Conservation (phyloP, 2,888 invertebrate genomes). For the Chouioia cunea region DNA sequence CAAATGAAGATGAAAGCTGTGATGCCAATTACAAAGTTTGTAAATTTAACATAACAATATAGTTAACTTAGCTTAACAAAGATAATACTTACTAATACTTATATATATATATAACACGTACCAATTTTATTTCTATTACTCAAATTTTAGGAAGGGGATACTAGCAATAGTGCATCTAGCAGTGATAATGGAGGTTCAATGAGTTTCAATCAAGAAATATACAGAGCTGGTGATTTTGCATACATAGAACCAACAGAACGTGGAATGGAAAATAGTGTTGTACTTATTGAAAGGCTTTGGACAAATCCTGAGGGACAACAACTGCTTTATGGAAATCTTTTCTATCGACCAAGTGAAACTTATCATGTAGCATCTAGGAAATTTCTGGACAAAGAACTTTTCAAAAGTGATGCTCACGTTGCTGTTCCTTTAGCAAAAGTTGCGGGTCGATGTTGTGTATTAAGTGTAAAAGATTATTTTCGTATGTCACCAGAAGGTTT, state of each 20-base stretch:
- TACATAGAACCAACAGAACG: slow-evolving; percentile 82
- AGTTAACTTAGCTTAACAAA: slow-evolving; percentile 36
- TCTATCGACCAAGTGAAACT: slow-evolving; percentile 93
- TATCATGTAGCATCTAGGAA: slow-evolving; percentile 95
- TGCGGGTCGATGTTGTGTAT: slow-evolving; percentile 89
- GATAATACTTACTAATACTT: slow-evolving; percentile 16
- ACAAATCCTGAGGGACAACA: slow-evolving; percentile 85
- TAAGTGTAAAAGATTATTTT: slow-evolving; percentile 95
- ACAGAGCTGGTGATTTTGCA: slow-evolving; percentile 90
- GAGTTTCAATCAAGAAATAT: slow-evolving; percentile 82
- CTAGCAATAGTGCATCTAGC: slow-evolving; percentile 59
- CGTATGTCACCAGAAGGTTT: slow-evolving; percentile 88
- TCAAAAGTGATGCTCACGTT: slow-evolving; percentile 91
- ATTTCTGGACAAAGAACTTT: slow-evolving; percentile 96
- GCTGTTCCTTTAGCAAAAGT: slow-evolving; percentile 88
- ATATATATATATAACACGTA: slow-evolving; percentile 6
- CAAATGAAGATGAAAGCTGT: slow-evolving; percentile 80
- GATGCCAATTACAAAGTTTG: slow-evolving; percentile 66
- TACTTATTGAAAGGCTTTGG: slow-evolving; percentile 91
- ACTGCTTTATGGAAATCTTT: slow-evolving; percentile 93
- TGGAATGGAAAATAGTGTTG: slow-evolving; percentile 81
- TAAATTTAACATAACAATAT: slow-evolving; percentile 7
- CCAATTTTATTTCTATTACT: slow-evolving; percentile 19
- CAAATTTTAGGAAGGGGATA: slow-evolving; percentile 58
- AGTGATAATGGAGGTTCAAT: slow-evolving; percentile 73